phyloP scores from a whole-genome alignment of 1,140 invertebrate genomes.

The Cotesia vestalis region DNA sequence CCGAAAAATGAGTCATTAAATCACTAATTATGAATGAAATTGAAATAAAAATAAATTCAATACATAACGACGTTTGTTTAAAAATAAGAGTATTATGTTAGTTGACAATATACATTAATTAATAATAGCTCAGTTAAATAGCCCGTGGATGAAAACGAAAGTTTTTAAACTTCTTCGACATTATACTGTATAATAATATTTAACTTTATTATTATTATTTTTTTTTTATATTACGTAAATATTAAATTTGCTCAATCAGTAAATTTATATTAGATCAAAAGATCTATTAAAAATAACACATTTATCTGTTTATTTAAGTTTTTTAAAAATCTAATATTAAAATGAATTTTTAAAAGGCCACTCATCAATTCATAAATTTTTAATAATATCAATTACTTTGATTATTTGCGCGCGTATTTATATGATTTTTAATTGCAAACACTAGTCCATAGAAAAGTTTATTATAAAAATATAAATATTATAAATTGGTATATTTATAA shows the following conservation, averaged over 20 bases:
- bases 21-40: conserved; percentile 30
- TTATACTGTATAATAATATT: neutral
- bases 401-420: conserved; percentile 2
- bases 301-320: no score
- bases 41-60: conserved; percentile 33
- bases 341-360: no score
- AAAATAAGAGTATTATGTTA: conserved; percentile 42
- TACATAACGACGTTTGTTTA: conserved; percentile 39
- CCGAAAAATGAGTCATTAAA: conserved; percentile 35
- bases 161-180: neutral
- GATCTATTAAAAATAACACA: no score
- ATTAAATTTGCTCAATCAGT: neutral
- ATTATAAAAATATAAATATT: conserved; percentile 62
- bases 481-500: conserved; percentile 39
- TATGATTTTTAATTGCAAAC: conserved; percentile 27
- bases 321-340: no score
- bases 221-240: neutral
- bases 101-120: conserved; percentile 34
- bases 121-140: conserved; percentile 39
- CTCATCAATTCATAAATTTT: no score
- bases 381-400: neutral
- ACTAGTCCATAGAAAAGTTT: conserved; percentile 58
- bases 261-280: neutral
- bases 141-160: conserved; percentile 51
- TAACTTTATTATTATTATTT: neutral